Conservation (phyloP, 2,888 invertebrate genomes). For the Caradrina kadenii region DNA sequence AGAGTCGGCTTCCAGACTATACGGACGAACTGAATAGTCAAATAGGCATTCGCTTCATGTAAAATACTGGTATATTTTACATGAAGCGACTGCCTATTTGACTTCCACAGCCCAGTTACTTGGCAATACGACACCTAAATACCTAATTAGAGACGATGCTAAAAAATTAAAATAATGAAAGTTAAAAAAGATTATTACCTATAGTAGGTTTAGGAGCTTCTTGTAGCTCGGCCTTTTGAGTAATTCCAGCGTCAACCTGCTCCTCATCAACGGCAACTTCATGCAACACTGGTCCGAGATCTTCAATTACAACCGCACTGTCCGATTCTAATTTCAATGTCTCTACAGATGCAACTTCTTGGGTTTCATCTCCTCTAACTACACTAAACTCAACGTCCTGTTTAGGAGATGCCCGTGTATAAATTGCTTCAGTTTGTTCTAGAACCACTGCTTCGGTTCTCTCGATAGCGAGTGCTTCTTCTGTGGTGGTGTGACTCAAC, state of each 20-base stretch:
- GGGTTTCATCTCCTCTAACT: conserved; percentile 8
- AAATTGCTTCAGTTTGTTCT: conserved; percentile 29
- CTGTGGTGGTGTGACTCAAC: neutral
- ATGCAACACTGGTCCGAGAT: conserved; percentile 32
- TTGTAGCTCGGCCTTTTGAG: conserved; percentile 28
- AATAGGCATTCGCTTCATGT: too few relatives aligned
- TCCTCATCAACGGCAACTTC: conserved; percentile 24
- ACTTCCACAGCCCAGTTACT: too few relatives aligned
- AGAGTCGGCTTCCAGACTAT: too few relatives aligned
- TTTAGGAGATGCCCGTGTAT: conserved; percentile 14
- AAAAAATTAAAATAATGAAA: neutral
- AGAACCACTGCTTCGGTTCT: conserved; percentile 19
- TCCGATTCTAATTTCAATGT: conserved; percentile 32
- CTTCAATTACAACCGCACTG: conserved; percentile 38
- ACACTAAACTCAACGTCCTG: conserved; percentile 14
- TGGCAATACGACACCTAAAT: too few relatives aligned
- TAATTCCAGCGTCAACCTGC: conserved; percentile 15
- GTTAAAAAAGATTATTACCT: conserved; percentile 33
- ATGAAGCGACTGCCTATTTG: too few relatives aligned
- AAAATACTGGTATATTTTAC: too few relatives aligned
- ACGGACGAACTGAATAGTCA: too few relatives aligned
- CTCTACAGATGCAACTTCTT: conserved; percentile 17
- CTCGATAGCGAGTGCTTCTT: conserved; percentile 23
- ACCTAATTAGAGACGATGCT: neutral
- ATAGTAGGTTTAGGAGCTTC: conserved; percentile 30